Conservation (phyloP, 53 echinoderm and acorn worm species). For the Paracentrotus lividus region DNA sequence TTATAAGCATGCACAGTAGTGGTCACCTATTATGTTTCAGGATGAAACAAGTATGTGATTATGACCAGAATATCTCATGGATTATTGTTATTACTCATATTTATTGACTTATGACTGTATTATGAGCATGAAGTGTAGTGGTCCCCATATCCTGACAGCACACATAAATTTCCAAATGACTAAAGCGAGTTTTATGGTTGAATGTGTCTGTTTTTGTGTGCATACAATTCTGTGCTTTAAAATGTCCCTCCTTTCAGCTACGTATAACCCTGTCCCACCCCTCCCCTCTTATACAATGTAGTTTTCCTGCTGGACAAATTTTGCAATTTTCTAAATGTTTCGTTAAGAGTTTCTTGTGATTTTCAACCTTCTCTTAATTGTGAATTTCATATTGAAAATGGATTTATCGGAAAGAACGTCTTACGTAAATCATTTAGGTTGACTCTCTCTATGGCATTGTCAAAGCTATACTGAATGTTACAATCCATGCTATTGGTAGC, state of each 20-base stretch:
- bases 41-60: too few species aligned
- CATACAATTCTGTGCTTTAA: neutral
- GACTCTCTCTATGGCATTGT: too few species aligned
- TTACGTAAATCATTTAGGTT: too few species aligned
- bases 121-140: conserved; percentile 19
- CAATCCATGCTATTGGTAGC: too few species aligned
- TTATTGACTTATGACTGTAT: too few species aligned
- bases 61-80: too few species aligned
- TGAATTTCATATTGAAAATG: neutral
- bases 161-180: neutral
- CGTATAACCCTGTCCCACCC: neutral
- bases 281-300: neutral
- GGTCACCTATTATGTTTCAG: too few species aligned
- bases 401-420: neutral
- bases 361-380: neutral
- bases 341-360: neutral
- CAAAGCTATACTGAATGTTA: too few species aligned
- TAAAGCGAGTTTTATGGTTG: neutral
- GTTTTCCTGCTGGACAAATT: neutral
- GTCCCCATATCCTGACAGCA: neutral
- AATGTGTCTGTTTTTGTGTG: neutral
- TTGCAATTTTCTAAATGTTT: neutral
- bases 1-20: too few species aligned
- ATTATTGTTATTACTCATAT: too few species aligned
- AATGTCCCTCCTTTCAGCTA: neutral